These are phyloP conservation scores for Cyanistes caeruleus DNA, from an alignment of 2,113 vertebrate genomes.

Conservation along the genomic window DNA sequence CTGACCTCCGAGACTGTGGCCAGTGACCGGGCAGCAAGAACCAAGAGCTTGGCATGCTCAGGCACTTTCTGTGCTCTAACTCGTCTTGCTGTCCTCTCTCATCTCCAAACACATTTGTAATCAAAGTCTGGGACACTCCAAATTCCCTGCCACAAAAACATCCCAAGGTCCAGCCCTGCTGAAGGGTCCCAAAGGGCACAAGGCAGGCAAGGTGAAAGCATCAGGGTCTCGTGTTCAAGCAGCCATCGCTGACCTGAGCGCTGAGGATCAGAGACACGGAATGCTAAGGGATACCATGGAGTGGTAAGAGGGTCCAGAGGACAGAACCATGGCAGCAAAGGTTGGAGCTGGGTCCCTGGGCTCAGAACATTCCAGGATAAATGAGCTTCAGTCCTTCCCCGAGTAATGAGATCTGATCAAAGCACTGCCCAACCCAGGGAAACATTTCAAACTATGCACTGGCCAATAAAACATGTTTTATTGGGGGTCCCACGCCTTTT, in stretches of 20 bases:
- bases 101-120: neutral
- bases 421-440: neutral
- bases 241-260: neutral
- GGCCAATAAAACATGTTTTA: neutral
- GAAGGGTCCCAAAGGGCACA: neutral
- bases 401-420: neutral
- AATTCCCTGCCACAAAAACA: neutral
- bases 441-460: neutral
- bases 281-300: neutral
- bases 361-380: neutral
- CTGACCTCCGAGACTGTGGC: rapidly evolving
- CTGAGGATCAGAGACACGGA: neutral
- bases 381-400: neutral
- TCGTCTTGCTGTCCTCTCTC: neutral
- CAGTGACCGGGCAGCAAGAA: neutral
- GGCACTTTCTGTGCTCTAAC: neutral
- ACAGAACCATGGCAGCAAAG: neutral
- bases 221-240: too few relatives aligned
- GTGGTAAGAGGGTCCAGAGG: rapidly evolving
- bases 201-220: neutral
- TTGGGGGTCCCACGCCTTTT: neutral
- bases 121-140: neutral
- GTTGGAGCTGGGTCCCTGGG: neutral
- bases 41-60: neutral
- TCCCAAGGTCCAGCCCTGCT: neutral